Base-by-base conservation (phyloP, 2,797 vertebrate species). In the Peromyscus nudipes region DNA sequence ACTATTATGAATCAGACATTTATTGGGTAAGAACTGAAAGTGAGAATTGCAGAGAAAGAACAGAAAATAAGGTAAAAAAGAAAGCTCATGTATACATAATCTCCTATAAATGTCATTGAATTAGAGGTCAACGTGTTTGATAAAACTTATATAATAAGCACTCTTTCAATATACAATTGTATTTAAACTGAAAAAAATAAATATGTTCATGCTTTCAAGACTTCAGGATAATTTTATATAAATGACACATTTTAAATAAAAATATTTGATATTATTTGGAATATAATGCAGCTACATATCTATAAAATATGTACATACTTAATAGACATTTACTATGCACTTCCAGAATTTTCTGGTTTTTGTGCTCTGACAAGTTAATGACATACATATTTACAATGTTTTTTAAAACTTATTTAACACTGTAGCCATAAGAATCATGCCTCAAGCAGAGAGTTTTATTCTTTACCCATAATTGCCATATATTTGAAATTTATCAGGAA, bases 1-100 rank as follows among this genome's bases (percentile, higher is more conserved):
- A 92, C 97, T 97, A 95, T 84, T 91, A 95, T 95, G 67, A 90
- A 92, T 89, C 31, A 97, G 46, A 5, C 31, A 85, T 89, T 19
- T 52, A 52, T 40, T 92, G 10, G 81, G 14, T 11, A 96, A 92
- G 0, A 37, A 83, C 14, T 75, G 0, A 69, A 96, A 90, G 16
- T 46, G 23, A 87, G 89, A 94, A 96, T 43, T 92, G 8, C 29
- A 55, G 37, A 37, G 19, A 71, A 67, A 92, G 34, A 83, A 64
- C 14, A 89, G 19, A 95, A 94, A 93, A 75, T 86, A 43, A 77
- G 6, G 65, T 4, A 1, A 12, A n/a, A 82, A 94, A 77, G 25
- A 37, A 27, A 88, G 6, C 55, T 57, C 6, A 86, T 67, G 4
- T 82, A 76, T 49, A 62, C 1, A 37, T 1, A 71, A 75, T 80